phyloP scores from a whole-genome alignment of 1,140 invertebrate species.

The Harlomillsia oculata region DNA sequence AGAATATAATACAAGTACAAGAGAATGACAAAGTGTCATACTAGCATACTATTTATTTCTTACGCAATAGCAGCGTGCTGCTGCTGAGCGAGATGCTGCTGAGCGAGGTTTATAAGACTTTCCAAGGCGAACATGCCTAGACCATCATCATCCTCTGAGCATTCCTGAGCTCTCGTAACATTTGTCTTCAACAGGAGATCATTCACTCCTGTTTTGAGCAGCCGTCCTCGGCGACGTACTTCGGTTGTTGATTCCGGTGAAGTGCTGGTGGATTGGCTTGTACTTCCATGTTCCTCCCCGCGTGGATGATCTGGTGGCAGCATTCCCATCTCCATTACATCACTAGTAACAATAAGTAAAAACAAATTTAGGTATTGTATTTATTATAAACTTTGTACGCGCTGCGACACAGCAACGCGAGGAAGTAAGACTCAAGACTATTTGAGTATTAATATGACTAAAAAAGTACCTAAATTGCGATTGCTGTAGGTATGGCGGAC shows the following conservation, averaged over 20 bases:
- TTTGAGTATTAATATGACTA: not conserved
- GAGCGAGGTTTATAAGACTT: no score
- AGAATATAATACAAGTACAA: no score
- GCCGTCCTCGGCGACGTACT: slow-evolving; percentile 9
- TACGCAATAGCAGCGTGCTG: no score
- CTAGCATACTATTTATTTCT: no score
- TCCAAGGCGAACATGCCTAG: no score
- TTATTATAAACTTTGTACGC: not conserved
- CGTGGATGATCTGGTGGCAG: slow-evolving; percentile 26
- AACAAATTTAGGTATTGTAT: not conserved
- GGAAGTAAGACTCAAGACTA: not conserved
- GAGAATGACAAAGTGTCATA: no score
- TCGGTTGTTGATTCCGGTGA: not conserved
- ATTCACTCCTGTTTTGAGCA: slow-evolving; percentile 5
- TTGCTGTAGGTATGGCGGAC: no score
- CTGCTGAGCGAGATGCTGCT: no score
- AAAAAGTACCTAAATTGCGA: not conserved
- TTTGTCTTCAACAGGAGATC: not conserved
- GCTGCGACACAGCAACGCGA: not conserved
- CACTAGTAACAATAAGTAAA: not conserved
- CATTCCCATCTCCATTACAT: slow-evolving; percentile 31
- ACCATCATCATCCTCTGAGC: not conserved
- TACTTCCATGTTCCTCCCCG: slow-evolving; percentile 22
- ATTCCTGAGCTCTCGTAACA: not conserved
- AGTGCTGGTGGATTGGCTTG: not conserved